phyloP scores from a whole-genome alignment of 2,797 vertebrate species.

The Clarias laeviceps region DNA sequence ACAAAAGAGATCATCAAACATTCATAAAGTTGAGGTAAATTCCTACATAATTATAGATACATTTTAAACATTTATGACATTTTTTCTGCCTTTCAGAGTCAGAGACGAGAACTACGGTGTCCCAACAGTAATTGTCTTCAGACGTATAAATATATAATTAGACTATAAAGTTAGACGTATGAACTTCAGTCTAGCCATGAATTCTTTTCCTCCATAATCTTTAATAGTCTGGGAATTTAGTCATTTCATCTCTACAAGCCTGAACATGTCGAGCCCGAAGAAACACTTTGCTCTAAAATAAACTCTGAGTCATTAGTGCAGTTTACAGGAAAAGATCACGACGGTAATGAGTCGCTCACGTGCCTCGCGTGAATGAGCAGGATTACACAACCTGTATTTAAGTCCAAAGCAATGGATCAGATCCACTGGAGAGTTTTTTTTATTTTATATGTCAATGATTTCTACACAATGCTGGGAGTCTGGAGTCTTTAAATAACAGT shows the following conservation, averaged over 20 bases:
- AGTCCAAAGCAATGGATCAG: not conserved
- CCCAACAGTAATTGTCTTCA: not conserved
- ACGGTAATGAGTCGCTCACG: not conserved
- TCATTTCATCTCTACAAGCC: conserved; percentile 54
- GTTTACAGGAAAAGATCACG: conserved; percentile 4
- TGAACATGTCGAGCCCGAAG: conserved; percentile 59
- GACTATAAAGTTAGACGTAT: too few species aligned
- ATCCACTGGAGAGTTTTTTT: not conserved
- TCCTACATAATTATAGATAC: not conserved
- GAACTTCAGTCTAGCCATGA: too few species aligned
- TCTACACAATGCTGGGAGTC: not conserved
- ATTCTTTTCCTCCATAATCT: not conserved
- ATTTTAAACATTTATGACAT: too few species aligned
- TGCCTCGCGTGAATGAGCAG: not conserved
- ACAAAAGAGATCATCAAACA: not conserved
- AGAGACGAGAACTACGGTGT: not conserved
- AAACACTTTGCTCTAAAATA: conserved; percentile 51
- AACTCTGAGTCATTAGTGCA: conserved; percentile 52
- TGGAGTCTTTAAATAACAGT: not conserved
- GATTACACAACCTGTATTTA: not conserved
- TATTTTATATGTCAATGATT: too few species aligned
- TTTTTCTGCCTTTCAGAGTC: not conserved
- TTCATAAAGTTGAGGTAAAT: not conserved
- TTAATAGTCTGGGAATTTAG: conserved; percentile 27
- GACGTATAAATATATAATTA: not conserved